Base-by-base conservation (phyloP, 2,113 vertebrate genomes). In the Agapornis roseicollis region DNA sequence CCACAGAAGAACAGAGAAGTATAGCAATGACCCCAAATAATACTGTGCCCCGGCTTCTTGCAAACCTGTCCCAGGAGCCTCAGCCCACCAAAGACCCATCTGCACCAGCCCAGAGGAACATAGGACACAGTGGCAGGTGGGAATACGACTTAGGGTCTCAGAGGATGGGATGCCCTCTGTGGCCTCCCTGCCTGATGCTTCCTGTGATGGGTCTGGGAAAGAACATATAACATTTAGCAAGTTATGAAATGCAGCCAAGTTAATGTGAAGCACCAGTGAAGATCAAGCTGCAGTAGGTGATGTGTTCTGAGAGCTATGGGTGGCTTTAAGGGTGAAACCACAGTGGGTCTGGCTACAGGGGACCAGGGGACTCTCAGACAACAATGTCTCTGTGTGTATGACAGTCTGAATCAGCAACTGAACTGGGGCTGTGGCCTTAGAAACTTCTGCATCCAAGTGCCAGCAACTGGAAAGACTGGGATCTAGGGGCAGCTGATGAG, bases 271-370 rank as follows among this genome's bases (percentile, higher is more conserved):
- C 22, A 7, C 12, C 24, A 17, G 42, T 1, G 4, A 58, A 61
- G n/a, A n/a, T 33, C 27, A 52, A 39, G 17, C 17, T 69, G 44
- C 13, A 52, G 10, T 15, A 37, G 22, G 16, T 60, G 15, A 46
- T 33, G 24, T 23, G 11, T 6, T 37, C n/a, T 63, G n/a, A 28
- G 39, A 46, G 56, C 39, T 24, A 28, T 7, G 6, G 11, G 10
- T 53, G 33, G 18, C 47, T 28, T 17, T 52, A 44, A 27, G 22
- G 37, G 46, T 70, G 39, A 46, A 52, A 37, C 11, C 11, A 9
- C 25, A 33, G 5, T 23, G 28, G 7, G 7, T 3, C 7, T 37
- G 8, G 9, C 13, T 50, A 5, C 0, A 22, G 63, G 5, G 17
- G 31, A 37, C 25, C 13, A 17, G 12, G 7, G 42, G 20, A 31